phyloP scores from a whole-genome alignment of 2,888 invertebrate species.

The Anagyrus pseudococci region DNA sequence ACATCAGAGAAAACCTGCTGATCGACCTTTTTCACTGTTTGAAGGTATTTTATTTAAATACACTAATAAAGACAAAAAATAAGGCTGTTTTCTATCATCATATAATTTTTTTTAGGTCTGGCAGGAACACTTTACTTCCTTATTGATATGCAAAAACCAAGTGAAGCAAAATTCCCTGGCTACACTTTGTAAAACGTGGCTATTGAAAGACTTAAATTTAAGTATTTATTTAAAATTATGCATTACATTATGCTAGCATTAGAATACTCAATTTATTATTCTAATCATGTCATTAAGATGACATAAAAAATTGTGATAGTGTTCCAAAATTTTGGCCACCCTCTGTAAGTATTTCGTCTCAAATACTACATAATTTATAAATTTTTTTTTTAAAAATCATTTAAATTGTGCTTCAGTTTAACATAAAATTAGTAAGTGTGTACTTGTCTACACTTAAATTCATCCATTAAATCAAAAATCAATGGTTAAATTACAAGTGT shows the following conservation, averaged over 20 bases:
- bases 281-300: neutral
- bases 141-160: conserved; percentile 71
- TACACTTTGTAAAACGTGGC: conserved; percentile 67
- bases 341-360: no score
- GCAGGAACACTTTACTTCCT: conserved; percentile 80
- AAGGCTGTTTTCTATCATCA: neutral
- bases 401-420: no score
- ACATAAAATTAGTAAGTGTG: no score
- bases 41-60: conserved; percentile 67
- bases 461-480: no score
- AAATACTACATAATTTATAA: no score
- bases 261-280: neutral
- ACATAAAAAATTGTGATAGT: neutral
- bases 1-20: conserved; percentile 70
- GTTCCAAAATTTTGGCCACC: neutral
- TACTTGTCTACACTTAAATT: no score
- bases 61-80: neutral
- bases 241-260: neutral
- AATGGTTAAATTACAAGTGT: no score
- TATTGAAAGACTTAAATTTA: no score
- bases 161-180: conserved; percentile 77
- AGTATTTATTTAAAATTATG: neutral
- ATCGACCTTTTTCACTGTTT: conserved; percentile 82
- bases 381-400: no score
- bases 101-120: conserved; percentile 62